Base-by-base conservation (phyloP, 1,140 invertebrate species). In the Maconellicoccus hirsutus region DNA sequence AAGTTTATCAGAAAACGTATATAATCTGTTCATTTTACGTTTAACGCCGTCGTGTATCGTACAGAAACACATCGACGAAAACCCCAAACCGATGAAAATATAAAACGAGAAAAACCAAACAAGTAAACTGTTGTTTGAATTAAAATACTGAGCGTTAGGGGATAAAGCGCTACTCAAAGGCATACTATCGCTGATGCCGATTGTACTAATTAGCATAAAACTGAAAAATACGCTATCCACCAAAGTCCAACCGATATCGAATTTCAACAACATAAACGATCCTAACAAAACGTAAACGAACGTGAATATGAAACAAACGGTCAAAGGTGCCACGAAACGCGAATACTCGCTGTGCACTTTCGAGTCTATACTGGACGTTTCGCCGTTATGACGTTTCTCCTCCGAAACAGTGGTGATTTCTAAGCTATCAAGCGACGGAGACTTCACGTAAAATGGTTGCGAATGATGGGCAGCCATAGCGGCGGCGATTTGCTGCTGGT, bases 61-160 rank as follows among this genome's bases (percentile, higher is more conserved):
- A 78, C 96, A 96, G 81, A 97, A 98, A 75, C 94, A 97, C 93
- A 98, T 98, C 27, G 94, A 93, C n/a, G 96, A 94, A 38, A 98
- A 80, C 0, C 95, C 93, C 84, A 98, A 89, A 0, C 96, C 96
- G 27, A 93, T 89, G 80, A 98, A 89, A 72, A 98, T 91, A 80
- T 98, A 98, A 74, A 96, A 85, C 59, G 94, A 94, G 79, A 93
- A 95, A 79, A 94, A 92, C 91, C 91, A 93, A 59, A 91, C 84
- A 0, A 88, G 89, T 19, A 82, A 79, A 74, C 86, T 84, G 29
- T 83, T 82, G 70, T 85, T 85, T 19, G 23, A 69, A 14, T 69
- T 66, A 19, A 69, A 69, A 59, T 63, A 71, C 72, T 69, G 71
- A 26, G 52, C 72, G 63, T 72, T 71, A 22, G 42, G 66, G 16